A percentile compares a stretch with the other conserved stretches of the same genome.
phyloP scores from a whole-genome alignment of 2,797 vertebrate species.

The Bufotes viridis region DNA sequence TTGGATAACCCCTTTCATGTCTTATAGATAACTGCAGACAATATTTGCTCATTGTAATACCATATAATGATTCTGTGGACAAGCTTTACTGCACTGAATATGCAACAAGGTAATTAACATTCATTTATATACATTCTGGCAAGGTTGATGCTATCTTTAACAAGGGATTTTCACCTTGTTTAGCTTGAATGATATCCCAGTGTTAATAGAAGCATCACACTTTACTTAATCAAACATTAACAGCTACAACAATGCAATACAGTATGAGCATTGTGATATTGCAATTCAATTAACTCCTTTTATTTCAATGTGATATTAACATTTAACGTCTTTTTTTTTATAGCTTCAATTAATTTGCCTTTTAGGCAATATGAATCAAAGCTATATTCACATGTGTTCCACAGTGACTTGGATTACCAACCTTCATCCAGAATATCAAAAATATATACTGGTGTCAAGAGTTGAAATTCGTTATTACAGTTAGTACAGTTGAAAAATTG shows the following conservation, averaged over 20 bases:
- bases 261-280: background rate
- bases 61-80: conserved; percentile 4
- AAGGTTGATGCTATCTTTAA: conserved; percentile 44
- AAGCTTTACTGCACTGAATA: conserved; percentile 25
- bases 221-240: conserved; percentile 38
- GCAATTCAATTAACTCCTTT: background rate
- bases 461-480: no score
- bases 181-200: background rate
- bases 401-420: no score
- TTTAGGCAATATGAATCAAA: background rate
- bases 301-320: conserved; percentile 8
- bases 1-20: no score
- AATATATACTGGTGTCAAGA: no score
- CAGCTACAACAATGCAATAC: conserved; percentile 6
- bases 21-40: background rate
- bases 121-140: conserved; percentile 40
- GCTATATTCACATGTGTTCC: background rate
- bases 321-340: background rate
- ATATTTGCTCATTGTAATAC: conserved; percentile 20
- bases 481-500: no score
- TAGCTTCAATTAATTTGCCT: background rate
- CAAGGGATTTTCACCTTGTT: conserved; percentile 31
- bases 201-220: conserved; percentile 44
- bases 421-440: no score
- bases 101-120: conserved; percentile 29